A percentile compares a stretch with the other conserved stretches of the same genome.
phyloP scores from a whole-genome alignment of 2,113 vertebrate genomes.

The Xenopus borealis region DNA sequence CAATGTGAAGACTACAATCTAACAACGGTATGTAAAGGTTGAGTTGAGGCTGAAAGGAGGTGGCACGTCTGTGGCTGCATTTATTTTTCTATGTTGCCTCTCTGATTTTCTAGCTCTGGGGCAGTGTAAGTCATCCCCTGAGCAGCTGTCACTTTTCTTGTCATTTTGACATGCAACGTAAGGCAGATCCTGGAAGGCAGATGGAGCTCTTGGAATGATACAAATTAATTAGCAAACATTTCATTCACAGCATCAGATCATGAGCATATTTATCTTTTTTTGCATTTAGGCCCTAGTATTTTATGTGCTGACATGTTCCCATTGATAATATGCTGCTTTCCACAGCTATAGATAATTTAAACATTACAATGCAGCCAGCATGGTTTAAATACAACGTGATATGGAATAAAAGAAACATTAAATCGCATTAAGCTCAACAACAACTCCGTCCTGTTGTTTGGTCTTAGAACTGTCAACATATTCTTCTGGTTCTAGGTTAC shows the following conservation, averaged over 20 bases:
- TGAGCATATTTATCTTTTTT: slow-evolving; percentile 1
- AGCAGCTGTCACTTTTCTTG: neutral
- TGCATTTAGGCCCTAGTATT: neutral
- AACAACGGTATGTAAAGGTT: too few relatives aligned
- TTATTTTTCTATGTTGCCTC: too few relatives aligned
- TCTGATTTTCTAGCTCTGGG: neutral
- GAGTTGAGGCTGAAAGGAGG: too few relatives aligned
- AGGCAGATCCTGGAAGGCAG: slow-evolving; percentile 6
- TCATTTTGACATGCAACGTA: neutral
- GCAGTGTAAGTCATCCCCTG: neutral
- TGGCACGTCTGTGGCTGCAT: too few relatives aligned
- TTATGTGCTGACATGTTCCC: neutral
- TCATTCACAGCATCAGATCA: slow-evolving; percentile 3
- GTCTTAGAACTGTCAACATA: too few relatives aligned
- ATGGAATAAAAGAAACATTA: too few relatives aligned
- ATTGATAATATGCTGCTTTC: neutral
- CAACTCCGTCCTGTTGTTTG: too few relatives aligned
- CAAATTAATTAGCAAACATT: slow-evolving; percentile 5
- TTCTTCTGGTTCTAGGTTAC: too few relatives aligned
- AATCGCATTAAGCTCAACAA: too few relatives aligned
- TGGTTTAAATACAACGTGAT: too few relatives aligned
- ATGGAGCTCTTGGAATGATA: slow-evolving; percentile 1
- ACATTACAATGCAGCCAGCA: too few relatives aligned
- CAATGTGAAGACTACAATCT: too few relatives aligned
- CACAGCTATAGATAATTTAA: neutral